These are phyloP conservation scores for Ciconia nigra DNA, from an alignment of 2,797 vertebrate genomes.

Conservation along the genomic window DNA sequence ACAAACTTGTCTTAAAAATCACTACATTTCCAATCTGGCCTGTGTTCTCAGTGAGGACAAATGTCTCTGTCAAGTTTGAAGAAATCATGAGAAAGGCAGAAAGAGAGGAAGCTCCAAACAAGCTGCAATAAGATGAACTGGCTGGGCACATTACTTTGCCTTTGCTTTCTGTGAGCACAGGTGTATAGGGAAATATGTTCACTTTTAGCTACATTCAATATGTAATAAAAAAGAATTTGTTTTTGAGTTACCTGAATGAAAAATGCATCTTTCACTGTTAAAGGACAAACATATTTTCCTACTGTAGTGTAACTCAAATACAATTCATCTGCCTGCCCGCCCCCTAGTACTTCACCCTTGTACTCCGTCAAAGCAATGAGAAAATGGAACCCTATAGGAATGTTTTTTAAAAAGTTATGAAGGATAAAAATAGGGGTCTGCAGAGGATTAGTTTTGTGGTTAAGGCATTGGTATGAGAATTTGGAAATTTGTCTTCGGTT, in stretches of 20 bases:
- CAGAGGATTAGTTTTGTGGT: neutral
- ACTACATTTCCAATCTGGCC: neutral
- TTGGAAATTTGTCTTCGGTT: neutral
- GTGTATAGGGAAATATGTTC: neutral
- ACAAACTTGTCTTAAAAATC: neutral
- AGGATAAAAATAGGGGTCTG: neutral
- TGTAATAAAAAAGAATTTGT: slow-evolving; percentile 17
- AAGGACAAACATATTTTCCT: slow-evolving; percentile 40
- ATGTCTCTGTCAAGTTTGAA: neutral
- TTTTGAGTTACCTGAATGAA: slow-evolving; percentile 21
- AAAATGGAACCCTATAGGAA: slow-evolving; percentile 13
- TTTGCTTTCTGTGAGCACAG: neutral
- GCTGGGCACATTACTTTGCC: neutral
- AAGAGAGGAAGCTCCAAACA: neutral
- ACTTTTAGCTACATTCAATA: slow-evolving; percentile 9
- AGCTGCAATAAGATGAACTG: neutral
- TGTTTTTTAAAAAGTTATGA: neutral
- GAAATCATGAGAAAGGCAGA: neutral
- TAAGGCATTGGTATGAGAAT: neutral
- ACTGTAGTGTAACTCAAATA: neutral
- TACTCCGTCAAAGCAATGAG: neutral
- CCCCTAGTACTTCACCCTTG: neutral
- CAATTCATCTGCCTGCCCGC: slow-evolving; percentile 4
- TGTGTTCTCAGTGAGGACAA: neutral
- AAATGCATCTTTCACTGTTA: slow-evolving; percentile 16